Evolutionary conservation across 2,113 vertebrate genomes (phyloP), one percentile per base, ranked within the genome.

Genomic region (Thinocorus orbignyianus): DNA sequence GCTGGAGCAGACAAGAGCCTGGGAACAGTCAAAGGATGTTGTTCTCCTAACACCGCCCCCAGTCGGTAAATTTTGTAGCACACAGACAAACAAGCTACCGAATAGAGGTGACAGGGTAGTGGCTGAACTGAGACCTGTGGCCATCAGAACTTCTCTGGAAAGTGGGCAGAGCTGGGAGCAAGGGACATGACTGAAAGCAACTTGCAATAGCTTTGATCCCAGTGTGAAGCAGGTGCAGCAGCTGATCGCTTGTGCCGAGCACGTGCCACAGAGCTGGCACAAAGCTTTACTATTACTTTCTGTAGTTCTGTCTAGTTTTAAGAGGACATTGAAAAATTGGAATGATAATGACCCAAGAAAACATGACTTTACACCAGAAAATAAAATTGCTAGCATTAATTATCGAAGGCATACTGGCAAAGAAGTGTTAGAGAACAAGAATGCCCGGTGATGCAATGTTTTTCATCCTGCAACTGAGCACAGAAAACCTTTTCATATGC

Each of bases 401-500:
- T 98, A 95, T 91, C 91, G 91, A 87, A 97, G 74, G 95, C 87
- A 46, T 92, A 68, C 86, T 96, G 95, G 96, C 93, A 82, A 97
- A 97, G 93, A 48, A 95, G 93, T 96, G 96, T 97, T 96, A 97
- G 97, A 93, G 92, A 97, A 97, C 97, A 97, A 96, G 97, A 97
- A 97, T 97, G 97, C 96, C 85, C 18, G 60, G 93, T 98, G 98
- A 98, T 97, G 98, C 97, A 98, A 98, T 97, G 81, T 15, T 93
- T 97, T 97, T 97, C 96, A 95, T 96, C 97, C 98, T 97, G 95
- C 95, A 97, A 94, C 90, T 31, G 94, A 98, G 95, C 87, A 98
- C 98, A 98, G 97, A 98, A 98, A 97, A 96, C 92, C 98, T 98
- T 98, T 98, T 98, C 98, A 98, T 98, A 95, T 96, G 97, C 93